These are phyloP conservation scores for Chrysogorgia sp. DNA, from an alignment of 92 coral and sea anemone species.

Conservation along the genomic window DNA sequence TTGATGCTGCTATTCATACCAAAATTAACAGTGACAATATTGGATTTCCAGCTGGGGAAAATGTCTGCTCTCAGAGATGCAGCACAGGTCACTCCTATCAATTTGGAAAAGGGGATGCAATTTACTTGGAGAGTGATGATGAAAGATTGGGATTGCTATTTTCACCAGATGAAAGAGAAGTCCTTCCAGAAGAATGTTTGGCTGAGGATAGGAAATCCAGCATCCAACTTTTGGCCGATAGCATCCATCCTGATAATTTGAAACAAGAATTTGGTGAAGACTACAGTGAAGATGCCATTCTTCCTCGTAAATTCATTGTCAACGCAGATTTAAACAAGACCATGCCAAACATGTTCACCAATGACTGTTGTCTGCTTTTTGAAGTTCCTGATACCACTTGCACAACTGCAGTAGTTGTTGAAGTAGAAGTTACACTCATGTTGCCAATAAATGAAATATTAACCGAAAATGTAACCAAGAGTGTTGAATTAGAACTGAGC, in stretches of 20 bases:
- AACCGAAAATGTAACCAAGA: neutral
- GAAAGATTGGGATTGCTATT: neutral
- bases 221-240: constrained; percentile 30
- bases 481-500: constrained; percentile 14
- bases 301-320: constrained; percentile 64
- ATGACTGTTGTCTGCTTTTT: constrained; percentile 20
- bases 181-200: neutral
- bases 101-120: constrained; percentile 63
- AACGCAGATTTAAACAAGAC: constrained; percentile 2
- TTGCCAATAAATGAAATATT: neutral
- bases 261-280: constrained; percentile 48
- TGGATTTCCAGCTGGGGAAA: neutral
- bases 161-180: neutral
- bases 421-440: constrained; percentile 1
- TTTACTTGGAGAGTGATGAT: constrained; percentile 41
- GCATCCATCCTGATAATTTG: constrained; percentile 24
- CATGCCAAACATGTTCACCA: neutral
- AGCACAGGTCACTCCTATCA: constrained; percentile 30
- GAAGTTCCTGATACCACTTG: constrained; percentile 3
- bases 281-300: constrained; percentile 49
- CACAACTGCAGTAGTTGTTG: neutral
- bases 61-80: no score
- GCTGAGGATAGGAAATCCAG: constrained; percentile 1
- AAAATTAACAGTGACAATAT: neutral
- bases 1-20: constrained; percentile 25